A percentile compares a stretch with the other conserved stretches of the same genome.
Evolutionary conservation across 2,888 invertebrate genomes (phyloP).

Genomic region (Pseudeuparius sepicola): DNA sequence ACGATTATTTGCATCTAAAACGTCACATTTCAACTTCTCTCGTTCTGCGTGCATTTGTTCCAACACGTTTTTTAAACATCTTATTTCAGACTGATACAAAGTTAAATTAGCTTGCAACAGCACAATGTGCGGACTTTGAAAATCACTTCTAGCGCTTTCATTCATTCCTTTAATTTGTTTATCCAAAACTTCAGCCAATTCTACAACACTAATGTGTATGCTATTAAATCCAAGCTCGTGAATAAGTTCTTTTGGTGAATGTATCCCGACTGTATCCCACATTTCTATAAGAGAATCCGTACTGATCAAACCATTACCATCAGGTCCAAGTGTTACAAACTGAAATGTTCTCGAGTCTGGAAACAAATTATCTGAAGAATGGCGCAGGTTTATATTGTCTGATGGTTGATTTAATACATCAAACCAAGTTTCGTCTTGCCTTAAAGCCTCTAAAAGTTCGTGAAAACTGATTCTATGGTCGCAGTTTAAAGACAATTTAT

Average conservation of each 20-base stretch:
- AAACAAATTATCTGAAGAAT: slow-evolving; percentile 27
- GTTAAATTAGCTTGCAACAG: slow-evolving; percentile 55
- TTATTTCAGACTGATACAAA: slow-evolving; percentile 58
- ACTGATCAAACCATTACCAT: slow-evolving; percentile 34
- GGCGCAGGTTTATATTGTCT: slow-evolving; percentile 5
- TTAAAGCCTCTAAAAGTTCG: slow-evolving; percentile 53
- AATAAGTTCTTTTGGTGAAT: slow-evolving; percentile 53
- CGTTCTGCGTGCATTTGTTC: slow-evolving; percentile 66
- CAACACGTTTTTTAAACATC: slow-evolving; percentile 46
- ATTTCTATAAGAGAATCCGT: slow-evolving; percentile 53
- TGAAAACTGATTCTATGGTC: slow-evolving; percentile 56
- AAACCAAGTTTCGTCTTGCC: slow-evolving; percentile 42
- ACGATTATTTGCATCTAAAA: slow-evolving; percentile 72
- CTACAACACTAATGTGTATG: slow-evolving; percentile 47
- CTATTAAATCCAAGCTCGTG: slow-evolving; percentile 56
- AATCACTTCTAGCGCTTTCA: slow-evolving; percentile 29
- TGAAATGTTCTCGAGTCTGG: slow-evolving; percentile 35
- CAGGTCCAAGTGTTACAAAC: slow-evolving; percentile 36
- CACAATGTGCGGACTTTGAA: slow-evolving; percentile 40
- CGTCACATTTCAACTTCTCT: slow-evolving; percentile 68
- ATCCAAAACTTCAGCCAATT: slow-evolving; percentile 58
- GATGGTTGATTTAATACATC: slow-evolving; percentile 29
- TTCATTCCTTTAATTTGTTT: slow-evolving; percentile 45
- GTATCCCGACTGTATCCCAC: slow-evolving; percentile 63
- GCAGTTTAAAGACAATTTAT: slow-evolving; percentile 51